These are phyloP conservation scores for Hephaestus fuliginosus DNA, from an alignment of 2,797 vertebrate species.

Conservation along the genomic window DNA sequence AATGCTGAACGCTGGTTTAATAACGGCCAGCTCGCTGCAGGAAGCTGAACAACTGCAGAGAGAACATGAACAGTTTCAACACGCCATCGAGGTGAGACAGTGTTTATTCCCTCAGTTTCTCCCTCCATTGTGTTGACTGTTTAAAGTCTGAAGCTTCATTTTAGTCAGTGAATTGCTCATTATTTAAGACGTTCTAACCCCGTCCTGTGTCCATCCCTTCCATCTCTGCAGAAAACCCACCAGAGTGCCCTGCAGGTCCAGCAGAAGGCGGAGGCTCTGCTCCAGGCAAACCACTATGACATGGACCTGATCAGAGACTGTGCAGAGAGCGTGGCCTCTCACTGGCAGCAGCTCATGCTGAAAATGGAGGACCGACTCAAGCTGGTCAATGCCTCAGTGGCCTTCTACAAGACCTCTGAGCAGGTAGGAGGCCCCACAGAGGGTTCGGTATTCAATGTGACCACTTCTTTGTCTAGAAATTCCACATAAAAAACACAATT, in stretches of 20 bases:
- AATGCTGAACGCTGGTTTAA: constrained; percentile 97
- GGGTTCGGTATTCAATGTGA: not conserved
- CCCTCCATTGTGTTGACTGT: not conserved
- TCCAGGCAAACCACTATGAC: constrained; percentile 98
- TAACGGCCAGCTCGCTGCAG: constrained; percentile 97
- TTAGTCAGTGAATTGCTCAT: not conserved
- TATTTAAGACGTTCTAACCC: not conserved
- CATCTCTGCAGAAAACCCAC: constrained; percentile 89
- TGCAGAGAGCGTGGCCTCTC: constrained; percentile 94
- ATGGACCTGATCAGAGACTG: constrained; percentile 99
- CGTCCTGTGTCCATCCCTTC: not conserved
- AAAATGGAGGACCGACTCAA: constrained; percentile 99
- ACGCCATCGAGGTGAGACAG: constrained; percentile 93
- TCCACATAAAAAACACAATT: not conserved
- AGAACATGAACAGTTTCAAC: constrained; percentile 98
- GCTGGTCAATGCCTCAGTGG: constrained; percentile 98
- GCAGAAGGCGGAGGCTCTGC: constrained; percentile 96
- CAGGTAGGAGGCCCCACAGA: constrained; percentile 82
- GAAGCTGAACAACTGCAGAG: constrained; percentile 97
- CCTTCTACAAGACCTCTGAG: constrained; percentile 99
- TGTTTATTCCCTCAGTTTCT: not conserved
- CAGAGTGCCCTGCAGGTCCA: constrained; percentile 97
- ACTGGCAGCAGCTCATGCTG: constrained; percentile 99
- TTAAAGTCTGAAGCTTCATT: not conserved
- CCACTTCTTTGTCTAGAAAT: not conserved